phyloP scores from a whole-genome alignment of 2,113 vertebrate genomes.

The Capreolus pygargus region DNA sequence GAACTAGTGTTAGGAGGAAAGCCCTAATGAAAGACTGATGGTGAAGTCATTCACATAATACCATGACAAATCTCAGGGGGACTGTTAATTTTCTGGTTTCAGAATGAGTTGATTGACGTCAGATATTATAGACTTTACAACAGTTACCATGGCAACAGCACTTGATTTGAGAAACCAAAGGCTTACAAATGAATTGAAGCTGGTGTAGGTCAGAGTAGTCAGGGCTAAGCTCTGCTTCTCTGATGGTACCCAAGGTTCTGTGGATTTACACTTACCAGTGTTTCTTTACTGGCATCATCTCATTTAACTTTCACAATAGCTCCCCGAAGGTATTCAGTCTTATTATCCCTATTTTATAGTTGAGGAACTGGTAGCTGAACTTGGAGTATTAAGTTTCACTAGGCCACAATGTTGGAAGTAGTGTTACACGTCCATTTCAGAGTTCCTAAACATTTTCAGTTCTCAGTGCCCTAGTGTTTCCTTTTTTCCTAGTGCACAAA shows the following conservation, averaged over 20 bases:
- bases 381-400: background rate
- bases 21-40: background rate
- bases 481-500: background rate
- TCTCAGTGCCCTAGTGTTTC: background rate
- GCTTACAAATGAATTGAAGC: background rate
- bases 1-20: background rate
- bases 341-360: background rate
- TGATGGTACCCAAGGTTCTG: background rate
- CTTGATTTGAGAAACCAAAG: background rate
- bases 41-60: background rate
- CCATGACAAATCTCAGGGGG: background rate
- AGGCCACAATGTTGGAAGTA: background rate
- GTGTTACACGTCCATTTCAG: background rate
- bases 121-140: background rate
- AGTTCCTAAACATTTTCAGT: background rate
- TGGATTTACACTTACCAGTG: background rate
- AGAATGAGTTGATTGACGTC: slow-evolving; percentile 20
- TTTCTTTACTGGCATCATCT: background rate
- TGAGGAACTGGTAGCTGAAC: background rate
- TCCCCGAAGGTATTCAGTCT: background rate
- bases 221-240: background rate
- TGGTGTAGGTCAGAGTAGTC: background rate
- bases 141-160: slow-evolving; percentile 35
- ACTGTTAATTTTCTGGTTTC: background rate
- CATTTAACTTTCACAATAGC: background rate